Percentiles rank a stretch among this genome's conserved stretches.
phyloP scores from a whole-genome alignment of 1,140 invertebrate species.

The Akabosia matsudoensis region DNA sequence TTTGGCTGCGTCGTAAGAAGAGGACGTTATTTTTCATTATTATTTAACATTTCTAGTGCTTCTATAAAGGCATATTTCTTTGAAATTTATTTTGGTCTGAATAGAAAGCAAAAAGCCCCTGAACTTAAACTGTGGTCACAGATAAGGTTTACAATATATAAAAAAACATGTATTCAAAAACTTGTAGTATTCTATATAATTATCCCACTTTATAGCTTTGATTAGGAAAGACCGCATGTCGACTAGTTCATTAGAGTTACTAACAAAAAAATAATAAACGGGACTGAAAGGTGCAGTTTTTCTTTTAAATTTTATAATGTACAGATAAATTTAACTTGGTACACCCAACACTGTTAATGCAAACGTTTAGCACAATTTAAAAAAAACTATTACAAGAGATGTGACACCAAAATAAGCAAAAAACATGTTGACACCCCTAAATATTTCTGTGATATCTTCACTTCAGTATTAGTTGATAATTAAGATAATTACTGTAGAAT shows the following conservation, averaged over 20 bases:
- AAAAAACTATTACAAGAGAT: too few species aligned
- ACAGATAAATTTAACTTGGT: too few species aligned
- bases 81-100: neutral
- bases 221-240: conserved; percentile 5
- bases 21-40: neutral
- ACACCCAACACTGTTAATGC: neutral
- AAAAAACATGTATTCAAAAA: neutral
- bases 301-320: too few species aligned
- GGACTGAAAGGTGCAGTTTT: too few species aligned
- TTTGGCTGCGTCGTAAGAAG: neutral
- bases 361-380: too few species aligned
- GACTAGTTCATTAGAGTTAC: conserved; percentile 8
- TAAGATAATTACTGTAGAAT: neutral
- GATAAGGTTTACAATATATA: neutral
- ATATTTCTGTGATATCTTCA: too few species aligned
- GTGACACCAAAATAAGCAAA: neutral
- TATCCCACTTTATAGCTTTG: neutral
- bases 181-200: neutral
- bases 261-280: too few species aligned
- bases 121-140: conserved; percentile 15
- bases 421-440: too few species aligned
- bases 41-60: neutral
- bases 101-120: neutral
- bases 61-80: conserved; percentile 6
- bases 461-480: neutral